Evolutionary conservation across 2,888 invertebrate species (phyloP).

Genomic region (Cataglyphis altisquamis): DNA sequence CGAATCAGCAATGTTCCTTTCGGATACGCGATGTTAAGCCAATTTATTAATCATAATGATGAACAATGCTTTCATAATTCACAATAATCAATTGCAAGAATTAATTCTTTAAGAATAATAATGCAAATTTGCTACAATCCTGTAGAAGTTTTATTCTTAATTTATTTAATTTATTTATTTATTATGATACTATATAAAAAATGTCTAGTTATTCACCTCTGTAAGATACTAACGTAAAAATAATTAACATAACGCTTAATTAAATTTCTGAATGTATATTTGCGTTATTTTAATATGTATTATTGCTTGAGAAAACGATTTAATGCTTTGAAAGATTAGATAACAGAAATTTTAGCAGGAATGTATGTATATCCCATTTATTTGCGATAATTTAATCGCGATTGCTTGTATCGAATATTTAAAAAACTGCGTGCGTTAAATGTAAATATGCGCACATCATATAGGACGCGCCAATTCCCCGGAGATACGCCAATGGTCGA

Average conservation of each 20-base stretch:
- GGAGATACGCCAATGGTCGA: slow-evolving; percentile 57
- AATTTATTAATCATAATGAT: slow-evolving; percentile 17
- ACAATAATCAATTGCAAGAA: slow-evolving; percentile 17
- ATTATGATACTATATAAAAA: not conserved
- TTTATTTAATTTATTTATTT: not conserved
- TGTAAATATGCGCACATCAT: slow-evolving; percentile 51
- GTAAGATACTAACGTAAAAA: not conserved
- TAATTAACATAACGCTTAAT: not conserved
- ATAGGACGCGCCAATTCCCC: slow-evolving; percentile 68
- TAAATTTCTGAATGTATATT: slow-evolving; percentile 2
- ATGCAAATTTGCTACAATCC: not conserved
- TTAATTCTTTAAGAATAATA: slow-evolving; percentile 22
- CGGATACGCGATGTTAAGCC: slow-evolving; percentile 8
- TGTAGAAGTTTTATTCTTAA: not conserved
- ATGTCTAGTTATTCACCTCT: not conserved
- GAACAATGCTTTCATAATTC: slow-evolving; percentile 8
- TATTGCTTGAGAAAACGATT: slow-evolving; percentile 10
- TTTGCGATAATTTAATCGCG: slow-evolving; percentile 33
- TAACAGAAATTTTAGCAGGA: not conserved
- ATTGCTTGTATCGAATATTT: slow-evolving; percentile 33
- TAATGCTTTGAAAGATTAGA: not conserved
- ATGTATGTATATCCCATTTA: not conserved
- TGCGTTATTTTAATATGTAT: not conserved
- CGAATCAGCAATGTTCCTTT: slow-evolving; percentile 3
- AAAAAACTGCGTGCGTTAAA: slow-evolving; percentile 26